phyloP scores from a whole-genome alignment of 2,888 invertebrate species.

The Muschampia plurimacula region DNA sequence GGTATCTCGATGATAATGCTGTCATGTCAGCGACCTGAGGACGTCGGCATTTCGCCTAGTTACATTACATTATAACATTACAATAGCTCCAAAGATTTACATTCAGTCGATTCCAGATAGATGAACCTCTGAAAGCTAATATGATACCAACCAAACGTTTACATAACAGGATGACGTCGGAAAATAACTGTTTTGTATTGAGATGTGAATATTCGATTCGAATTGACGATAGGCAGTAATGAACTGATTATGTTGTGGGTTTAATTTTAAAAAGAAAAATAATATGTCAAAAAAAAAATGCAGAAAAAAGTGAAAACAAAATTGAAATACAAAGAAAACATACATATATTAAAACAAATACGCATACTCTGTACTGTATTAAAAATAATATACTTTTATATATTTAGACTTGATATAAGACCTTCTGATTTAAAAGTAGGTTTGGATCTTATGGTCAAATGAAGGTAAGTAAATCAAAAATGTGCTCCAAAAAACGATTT shows the following conservation, averaged over 20 bases:
- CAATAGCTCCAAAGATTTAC: conserved; percentile 56
- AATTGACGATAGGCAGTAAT: conserved; percentile 13
- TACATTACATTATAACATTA: conserved; percentile 65
- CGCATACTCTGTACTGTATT: no score
- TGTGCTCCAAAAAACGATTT: no score
- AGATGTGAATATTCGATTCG: conserved; percentile 22
- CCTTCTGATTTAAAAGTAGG: no score
- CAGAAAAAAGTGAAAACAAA: no score
- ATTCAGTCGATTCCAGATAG: conserved; percentile 61
- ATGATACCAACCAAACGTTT: conserved; percentile 29
- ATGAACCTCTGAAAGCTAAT: conserved; percentile 40
- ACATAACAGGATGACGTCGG: conserved; percentile 36
- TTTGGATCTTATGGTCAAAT: no score
- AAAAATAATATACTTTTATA: no score
- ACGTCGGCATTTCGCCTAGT: conserved; percentile 65
- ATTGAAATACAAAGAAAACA: background rate
- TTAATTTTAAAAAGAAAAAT: background rate
- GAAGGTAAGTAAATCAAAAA: no score
- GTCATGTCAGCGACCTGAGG: conserved; percentile 63
- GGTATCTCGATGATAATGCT: conserved; percentile 41
- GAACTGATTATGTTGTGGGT: background rate
- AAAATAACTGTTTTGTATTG: conserved; percentile 26
- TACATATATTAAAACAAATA: background rate
- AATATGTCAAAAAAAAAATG: no score
- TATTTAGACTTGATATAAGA: no score